Conservation (phyloP, 2,797 vertebrate genomes). For the Coreius guichenoti region DNA sequence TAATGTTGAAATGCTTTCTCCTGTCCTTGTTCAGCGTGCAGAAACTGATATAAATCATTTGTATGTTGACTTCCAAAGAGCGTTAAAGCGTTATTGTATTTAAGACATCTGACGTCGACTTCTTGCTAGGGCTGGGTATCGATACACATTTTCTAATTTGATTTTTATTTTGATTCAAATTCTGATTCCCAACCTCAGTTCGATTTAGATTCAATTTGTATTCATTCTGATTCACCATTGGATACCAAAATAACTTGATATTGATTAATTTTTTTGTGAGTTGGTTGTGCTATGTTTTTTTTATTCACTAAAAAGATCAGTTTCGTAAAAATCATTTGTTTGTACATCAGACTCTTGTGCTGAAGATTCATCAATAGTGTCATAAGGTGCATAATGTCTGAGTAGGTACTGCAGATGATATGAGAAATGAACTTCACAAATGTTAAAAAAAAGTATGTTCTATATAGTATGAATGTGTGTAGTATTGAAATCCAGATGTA, state of each 20-base stretch:
- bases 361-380: neutral
- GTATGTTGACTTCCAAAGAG: neutral
- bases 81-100: no score
- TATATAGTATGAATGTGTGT: neutral
- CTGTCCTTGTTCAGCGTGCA: neutral
- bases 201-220: neutral
- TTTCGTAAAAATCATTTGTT: neutral
- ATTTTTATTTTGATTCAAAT: neutral
- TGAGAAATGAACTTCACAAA: neutral
- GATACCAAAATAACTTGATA: neutral
- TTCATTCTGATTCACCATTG: neutral
- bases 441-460: neutral
- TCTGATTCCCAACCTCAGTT: neutral
- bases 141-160: neutral
- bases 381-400: neutral
- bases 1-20: neutral
- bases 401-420: neutral
- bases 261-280: neutral
- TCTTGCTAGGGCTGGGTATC: neutral
- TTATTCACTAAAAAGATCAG: neutral
- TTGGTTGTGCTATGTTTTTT: neutral
- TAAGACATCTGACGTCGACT: neutral
- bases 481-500: neutral
- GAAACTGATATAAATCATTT: neutral
- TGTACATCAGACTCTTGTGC: neutral